Percentiles rank a stretch among this genome's conserved stretches.
Evolutionary conservation across 2,113 vertebrate species (phyloP).

Genomic region (Felis chaus): DNA sequence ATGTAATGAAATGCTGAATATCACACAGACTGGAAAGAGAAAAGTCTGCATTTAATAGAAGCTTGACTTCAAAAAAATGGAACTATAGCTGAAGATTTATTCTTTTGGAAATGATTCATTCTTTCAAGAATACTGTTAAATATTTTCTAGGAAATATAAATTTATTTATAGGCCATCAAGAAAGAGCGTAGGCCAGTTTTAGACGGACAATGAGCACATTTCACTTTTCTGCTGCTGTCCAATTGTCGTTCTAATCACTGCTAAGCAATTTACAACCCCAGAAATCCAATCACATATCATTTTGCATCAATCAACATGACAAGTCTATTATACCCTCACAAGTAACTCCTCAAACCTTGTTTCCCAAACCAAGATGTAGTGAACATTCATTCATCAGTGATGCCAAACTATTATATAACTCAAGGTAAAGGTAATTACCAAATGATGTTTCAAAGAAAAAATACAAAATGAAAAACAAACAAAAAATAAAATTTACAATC

Average conservation of each 20-base stretch:
- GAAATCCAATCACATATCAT: conserved; percentile 69
- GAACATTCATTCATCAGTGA: conserved; percentile 41
- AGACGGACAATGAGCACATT: not conserved
- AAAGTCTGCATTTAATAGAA: not conserved
- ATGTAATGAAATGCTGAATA: not conserved
- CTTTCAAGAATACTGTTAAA: not conserved
- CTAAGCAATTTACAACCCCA: conserved; percentile 50
- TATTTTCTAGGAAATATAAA: not conserved
- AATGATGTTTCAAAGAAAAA: conserved; percentile 8
- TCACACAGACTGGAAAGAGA: not conserved
- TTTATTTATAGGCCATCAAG: not conserved
- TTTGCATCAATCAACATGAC: conserved; percentile 66
- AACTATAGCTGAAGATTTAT: not conserved
- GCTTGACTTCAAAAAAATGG: not conserved
- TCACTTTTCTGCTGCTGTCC: conserved; percentile 14
- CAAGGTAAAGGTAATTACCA: conserved; percentile 10
- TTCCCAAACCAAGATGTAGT: conserved; percentile 41
- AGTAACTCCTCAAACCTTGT: conserved; percentile 60
- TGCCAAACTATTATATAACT: conserved; percentile 48
- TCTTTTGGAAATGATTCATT: not conserved
- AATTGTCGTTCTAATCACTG: conserved; percentile 34
- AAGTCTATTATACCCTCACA: conserved; percentile 64
- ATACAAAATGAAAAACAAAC: not conserved
- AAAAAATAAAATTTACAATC: not conserved
- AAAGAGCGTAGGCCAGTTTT: not conserved